Conservation (phyloP, 2,888 invertebrate genomes). For the Drosophila helvetica region DNA sequence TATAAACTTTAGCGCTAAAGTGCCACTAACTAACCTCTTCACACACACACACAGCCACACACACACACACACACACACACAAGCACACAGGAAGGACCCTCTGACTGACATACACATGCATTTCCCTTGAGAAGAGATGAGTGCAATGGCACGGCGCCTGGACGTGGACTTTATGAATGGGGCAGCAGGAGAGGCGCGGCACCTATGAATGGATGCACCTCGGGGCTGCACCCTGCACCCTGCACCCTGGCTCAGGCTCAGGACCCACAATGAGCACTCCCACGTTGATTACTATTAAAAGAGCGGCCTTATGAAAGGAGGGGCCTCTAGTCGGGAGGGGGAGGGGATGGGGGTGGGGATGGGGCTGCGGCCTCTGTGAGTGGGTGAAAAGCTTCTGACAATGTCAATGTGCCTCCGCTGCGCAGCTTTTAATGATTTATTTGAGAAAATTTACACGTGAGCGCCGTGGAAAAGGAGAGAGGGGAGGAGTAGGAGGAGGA, state of each 20-base stretch:
- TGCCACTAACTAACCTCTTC: slow-evolving; percentile 74
- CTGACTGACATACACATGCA: not conserved
- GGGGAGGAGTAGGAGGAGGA: slow-evolving; percentile 41
- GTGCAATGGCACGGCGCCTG: slow-evolving; percentile 76
- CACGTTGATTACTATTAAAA: slow-evolving; percentile 77
- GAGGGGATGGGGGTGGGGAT: too few species aligned
- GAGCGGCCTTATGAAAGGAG: slow-evolving; percentile 43
- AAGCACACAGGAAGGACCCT: slow-evolving; percentile 8
- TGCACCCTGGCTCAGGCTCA: too few species aligned
- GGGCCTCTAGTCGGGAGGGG: not conserved
- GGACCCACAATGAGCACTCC: slow-evolving; percentile 74
- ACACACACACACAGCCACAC: slow-evolving; percentile 32
- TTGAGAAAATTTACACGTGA: slow-evolving; percentile 80
- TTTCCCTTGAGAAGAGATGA: slow-evolving; percentile 44
- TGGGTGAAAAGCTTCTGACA: slow-evolving; percentile 59
- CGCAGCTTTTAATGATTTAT: slow-evolving; percentile 80
- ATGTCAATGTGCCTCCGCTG: slow-evolving; percentile 75
- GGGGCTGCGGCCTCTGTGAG: slow-evolving; percentile 2
- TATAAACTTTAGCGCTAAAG: slow-evolving; percentile 78
- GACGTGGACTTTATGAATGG: slow-evolving; percentile 69
- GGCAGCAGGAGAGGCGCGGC: slow-evolving; percentile 60
- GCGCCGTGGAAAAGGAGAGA: slow-evolving; percentile 58
- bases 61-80: slow-evolving; percentile 6
- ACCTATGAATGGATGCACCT: slow-evolving; percentile 69
- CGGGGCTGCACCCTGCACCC: slow-evolving; percentile 8